These are phyloP conservation scores for Morus bassanus DNA, from an alignment of 2,797 vertebrate species.

Conservation along the genomic window DNA sequence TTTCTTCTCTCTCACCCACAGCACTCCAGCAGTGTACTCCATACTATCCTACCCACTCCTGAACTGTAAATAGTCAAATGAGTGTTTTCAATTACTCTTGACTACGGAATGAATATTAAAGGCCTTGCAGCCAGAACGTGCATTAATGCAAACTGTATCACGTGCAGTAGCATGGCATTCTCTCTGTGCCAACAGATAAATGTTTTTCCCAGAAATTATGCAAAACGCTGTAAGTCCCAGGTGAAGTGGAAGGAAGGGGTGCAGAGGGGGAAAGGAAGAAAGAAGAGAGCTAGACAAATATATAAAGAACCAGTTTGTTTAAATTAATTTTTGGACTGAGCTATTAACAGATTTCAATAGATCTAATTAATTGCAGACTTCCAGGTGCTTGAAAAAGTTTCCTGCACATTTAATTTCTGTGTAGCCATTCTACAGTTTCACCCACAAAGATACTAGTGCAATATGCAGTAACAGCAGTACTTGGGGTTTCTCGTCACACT, in stretches of 20 bases:
- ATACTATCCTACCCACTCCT: background rate
- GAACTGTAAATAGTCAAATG: background rate
- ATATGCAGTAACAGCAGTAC: background rate
- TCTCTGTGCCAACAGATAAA: background rate
- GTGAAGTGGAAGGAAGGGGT: background rate
- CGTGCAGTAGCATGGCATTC: background rate
- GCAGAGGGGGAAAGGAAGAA: background rate
- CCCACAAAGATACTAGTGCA: background rate
- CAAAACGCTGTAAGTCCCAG: background rate
- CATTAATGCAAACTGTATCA: background rate
- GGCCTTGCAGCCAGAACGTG: background rate
- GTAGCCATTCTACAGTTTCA: background rate
- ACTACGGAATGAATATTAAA: background rate
- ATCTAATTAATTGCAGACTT: background rate
- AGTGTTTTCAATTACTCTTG: background rate
- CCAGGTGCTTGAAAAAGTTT: background rate
- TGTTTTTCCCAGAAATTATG: background rate
- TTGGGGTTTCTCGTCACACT: background rate
- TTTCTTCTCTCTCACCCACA: background rate
- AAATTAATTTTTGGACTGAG: background rate
- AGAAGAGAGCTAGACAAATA: background rate
- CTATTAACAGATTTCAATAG: background rate
- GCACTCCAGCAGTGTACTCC: background rate
- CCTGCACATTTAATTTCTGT: background rate
- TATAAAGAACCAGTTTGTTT: background rate